Evolutionary conservation across 2,888 invertebrate species (phyloP).

Genomic region (Caenorhabditis sinica): DNA sequence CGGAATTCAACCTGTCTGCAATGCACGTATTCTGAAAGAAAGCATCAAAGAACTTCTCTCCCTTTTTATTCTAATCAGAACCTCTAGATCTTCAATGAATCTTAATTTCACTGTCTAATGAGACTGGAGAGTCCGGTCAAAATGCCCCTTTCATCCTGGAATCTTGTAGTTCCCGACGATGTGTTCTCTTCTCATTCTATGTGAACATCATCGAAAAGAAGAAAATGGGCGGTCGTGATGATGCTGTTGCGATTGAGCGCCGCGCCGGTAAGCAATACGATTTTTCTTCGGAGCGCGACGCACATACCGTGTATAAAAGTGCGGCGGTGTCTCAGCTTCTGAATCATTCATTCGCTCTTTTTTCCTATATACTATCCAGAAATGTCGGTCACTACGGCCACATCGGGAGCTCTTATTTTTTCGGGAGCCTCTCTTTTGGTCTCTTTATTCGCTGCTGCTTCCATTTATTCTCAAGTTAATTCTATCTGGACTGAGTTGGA

Average conservation of each 20-base stretch:
- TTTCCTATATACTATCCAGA: not conserved
- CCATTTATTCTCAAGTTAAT: conserved; percentile 79
- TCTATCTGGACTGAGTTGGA: conserved; percentile 82
- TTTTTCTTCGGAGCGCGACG: conserved; percentile 53
- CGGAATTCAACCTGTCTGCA: not conserved
- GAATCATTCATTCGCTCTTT: conserved; percentile 43
- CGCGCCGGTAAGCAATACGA: conserved; percentile 62
- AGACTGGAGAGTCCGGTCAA: conserved; percentile 9
- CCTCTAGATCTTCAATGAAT: conserved; percentile 18
- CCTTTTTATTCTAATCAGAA: not conserved
- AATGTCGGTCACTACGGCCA: conserved; percentile 80
- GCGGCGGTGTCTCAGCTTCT: conserved; percentile 37
- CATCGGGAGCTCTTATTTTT: conserved; percentile 80
- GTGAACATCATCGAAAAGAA: conserved; percentile 36
- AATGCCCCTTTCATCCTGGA: not conserved
- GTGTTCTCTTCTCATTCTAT: conserved; percentile 19
- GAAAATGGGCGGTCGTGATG: conserved; percentile 24
- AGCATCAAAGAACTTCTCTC: conserved; percentile 22
- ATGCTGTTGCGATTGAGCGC: conserved; percentile 57
- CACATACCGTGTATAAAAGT: conserved; percentile 57
- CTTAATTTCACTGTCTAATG: conserved; percentile 34
- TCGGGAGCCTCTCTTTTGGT: conserved; percentile 79
- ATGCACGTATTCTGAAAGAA: conserved; percentile 6
- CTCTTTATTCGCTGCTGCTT: conserved; percentile 77
- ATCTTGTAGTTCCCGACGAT: conserved; percentile 2